A percentile compares a stretch with the other conserved stretches of the same genome.
Evolutionary conservation across 1,140 invertebrate species (phyloP).

Genomic region (Aleiodes sp.): DNA sequence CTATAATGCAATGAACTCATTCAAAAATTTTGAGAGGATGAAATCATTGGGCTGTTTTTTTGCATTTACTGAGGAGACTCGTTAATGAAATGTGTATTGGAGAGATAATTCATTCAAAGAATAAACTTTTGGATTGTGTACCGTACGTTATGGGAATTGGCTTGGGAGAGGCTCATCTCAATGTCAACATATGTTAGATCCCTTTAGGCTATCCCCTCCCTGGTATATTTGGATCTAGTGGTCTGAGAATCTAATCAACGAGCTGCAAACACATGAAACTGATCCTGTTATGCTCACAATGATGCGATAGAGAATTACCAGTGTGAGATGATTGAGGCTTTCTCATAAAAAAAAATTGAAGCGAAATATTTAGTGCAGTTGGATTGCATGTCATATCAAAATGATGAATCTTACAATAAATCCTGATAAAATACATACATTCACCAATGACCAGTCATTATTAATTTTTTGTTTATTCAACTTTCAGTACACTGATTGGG

Average conservation of each 20-base stretch:
- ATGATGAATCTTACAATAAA: no score
- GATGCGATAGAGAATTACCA: constrained; percentile 9
- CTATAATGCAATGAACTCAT: no score
- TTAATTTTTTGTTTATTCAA: neutral
- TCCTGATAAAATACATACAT: no score
- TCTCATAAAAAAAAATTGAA: no score
- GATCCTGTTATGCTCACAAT: neutral
- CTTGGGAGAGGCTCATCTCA: neutral
- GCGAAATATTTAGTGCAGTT: no score
- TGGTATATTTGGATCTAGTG: neutral
- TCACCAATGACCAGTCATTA: neutral
- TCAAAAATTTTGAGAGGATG: no score
- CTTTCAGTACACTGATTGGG: constrained; percentile 90
- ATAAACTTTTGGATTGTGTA: no score
- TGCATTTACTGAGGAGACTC: no score
- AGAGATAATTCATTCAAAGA: no score
- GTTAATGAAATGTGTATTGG: neutral
- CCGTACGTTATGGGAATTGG: neutral
- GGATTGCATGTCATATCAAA: no score
- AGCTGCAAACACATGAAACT: constrained; percentile 24
- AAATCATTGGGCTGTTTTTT: no score
- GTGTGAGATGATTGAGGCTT: no score
- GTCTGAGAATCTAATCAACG: constrained; percentile 23
- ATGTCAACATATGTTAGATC: constrained; percentile 1
- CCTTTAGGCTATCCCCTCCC: neutral